Base-by-base conservation (phyloP, 2,113 vertebrate species). In the Callorhinus ursinus region DNA sequence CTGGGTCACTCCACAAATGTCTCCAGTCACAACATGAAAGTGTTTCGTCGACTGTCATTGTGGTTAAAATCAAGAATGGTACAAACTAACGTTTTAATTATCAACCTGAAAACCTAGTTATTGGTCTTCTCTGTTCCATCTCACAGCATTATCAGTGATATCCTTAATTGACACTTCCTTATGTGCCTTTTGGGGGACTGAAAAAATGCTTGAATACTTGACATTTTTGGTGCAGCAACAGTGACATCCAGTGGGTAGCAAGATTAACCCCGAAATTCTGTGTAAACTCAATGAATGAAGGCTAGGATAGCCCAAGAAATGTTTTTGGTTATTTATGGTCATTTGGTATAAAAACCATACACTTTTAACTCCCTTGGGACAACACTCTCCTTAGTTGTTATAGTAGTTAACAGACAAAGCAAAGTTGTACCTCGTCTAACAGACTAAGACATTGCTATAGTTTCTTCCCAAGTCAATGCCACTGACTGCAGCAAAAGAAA, bases 191-290 rank as follows among this genome's bases (percentile, higher is more conserved):
- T 97, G 95, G 96, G 96, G 90, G 90, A 97, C 93, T 93, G 53
- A 97, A 97, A 96, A 98, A 88, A 89, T 84, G 94, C 93, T 89
- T 46, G 69, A 96, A 93, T 97, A 95, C 84, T 98, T 98, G 63
- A 97, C 57, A 97, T 97, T 97, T 98, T 98, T 93, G 84, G 85
- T 81, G 95, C 90, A 96, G 69, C 93, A 97, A 96, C 98, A 99
- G 99, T 99, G 99, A 99, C 99, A 99, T 99, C 99, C 98, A 99
- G 98, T 99, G 98, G 98, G 98, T 98, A 99, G 97, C 97, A 98
- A 98, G 97, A 98, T 98, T 98, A 98, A 97, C 98, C 98, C 97
- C 98, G 13, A 98, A 97, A 88, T 97, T 95, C 90, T 97, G 28
- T 96, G 4, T 51, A 96, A 97, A 95, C 93, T 97, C 63, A 93